Conservation (phyloP, 2,113 vertebrate species). For the Pseudorectes ferrugineus region DNA sequence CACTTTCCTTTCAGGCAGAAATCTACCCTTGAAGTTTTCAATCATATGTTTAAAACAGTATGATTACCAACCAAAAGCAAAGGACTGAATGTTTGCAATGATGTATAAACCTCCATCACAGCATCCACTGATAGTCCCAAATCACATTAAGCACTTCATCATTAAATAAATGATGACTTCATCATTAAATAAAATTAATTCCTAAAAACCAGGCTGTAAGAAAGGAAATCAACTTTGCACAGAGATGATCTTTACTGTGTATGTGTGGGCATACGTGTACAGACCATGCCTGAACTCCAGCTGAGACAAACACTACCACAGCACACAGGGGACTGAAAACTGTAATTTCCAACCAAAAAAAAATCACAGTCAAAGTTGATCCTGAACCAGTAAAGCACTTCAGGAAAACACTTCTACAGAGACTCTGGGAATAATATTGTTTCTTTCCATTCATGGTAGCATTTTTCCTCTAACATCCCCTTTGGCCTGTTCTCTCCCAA, state of each 20-base stretch:
- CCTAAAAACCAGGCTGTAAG: slow-evolving; percentile 3
- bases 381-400: not conserved
- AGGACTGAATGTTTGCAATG: not conserved
- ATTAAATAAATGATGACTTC: not conserved
- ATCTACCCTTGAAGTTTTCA: not conserved
- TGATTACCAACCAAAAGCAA: not conserved
- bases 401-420: not conserved
- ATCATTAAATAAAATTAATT: not conserved
- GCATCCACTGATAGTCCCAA: not conserved
- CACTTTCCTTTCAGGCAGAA: not conserved
- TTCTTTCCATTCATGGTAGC: not conserved
- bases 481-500: not conserved
- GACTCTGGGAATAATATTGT: not conserved
- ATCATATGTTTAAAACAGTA: not conserved
- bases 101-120: not conserved
- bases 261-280: not conserved
- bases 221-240: not conserved
- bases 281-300: slow-evolving; percentile 5
- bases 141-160: not conserved
- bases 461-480: not conserved
- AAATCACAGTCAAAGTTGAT: not conserved
- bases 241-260: not conserved
- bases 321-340: not conserved
- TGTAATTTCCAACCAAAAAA: not conserved
- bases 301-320: not conserved